Conservation (phyloP, 2,113 vertebrate species). For the Geococcyx californianus region DNA sequence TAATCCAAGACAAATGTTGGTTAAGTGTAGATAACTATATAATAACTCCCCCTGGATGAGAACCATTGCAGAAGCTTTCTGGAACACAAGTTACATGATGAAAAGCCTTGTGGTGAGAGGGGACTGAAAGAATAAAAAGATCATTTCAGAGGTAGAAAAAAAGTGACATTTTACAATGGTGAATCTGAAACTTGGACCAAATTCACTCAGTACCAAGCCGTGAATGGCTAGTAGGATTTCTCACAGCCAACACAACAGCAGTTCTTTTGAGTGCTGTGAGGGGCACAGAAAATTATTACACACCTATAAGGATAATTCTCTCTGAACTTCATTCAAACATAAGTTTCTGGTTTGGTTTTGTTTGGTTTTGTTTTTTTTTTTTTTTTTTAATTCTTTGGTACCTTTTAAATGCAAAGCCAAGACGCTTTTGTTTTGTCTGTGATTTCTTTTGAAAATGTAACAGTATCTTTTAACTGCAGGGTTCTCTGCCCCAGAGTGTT, state of each 20-base stretch:
- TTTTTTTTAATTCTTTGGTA: background rate
- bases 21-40: background rate
- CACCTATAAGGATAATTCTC: background rate
- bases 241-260: background rate
- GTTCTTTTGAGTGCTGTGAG: background rate
- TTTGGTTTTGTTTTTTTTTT: too few species aligned
- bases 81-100: background rate
- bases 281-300: background rate
- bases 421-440: background rate
- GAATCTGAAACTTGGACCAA: background rate
- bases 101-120: background rate
- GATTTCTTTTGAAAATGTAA: background rate
- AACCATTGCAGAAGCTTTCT: background rate
- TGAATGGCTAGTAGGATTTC: background rate
- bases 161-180: background rate
- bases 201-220: background rate
- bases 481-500: background rate
- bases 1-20: background rate
- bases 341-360: too few species aligned
- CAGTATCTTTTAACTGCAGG: background rate
- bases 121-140: background rate
- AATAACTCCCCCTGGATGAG: background rate
- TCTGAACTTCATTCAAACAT: background rate
- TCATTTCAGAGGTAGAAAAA: background rate
- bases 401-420: background rate